These are phyloP conservation scores for Drosophila algonquin DNA, from an alignment of 2,888 invertebrate species.

Conservation along the genomic window DNA sequence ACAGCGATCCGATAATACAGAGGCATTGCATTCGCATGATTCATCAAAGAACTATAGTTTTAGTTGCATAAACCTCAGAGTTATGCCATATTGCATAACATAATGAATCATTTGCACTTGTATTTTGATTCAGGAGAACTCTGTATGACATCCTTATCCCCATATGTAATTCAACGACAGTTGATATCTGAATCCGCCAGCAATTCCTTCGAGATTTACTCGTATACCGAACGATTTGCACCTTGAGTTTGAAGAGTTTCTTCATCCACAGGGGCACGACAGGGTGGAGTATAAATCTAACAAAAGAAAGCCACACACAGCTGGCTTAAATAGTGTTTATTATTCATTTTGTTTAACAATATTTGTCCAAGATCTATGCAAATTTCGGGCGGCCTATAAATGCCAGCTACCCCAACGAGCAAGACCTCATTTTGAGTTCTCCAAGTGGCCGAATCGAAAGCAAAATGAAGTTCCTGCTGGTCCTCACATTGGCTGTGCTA, in stretches of 20 bases:
- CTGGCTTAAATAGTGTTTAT: slow-evolving; percentile 5
- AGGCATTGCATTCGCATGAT: neutral
- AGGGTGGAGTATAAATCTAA: slow-evolving; percentile 1
- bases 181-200: neutral
- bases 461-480: slow-evolving; percentile 32
- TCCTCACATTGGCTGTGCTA: slow-evolving; percentile 23
- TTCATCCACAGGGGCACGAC: neutral
- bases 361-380: slow-evolving; percentile 7
- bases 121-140: no score
- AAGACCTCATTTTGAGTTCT: neutral
- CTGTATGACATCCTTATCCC: no score
- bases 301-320: slow-evolving; percentile 8
- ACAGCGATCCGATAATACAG: no score
- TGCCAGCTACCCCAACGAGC: neutral
- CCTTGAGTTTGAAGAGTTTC: neutral
- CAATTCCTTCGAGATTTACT: neutral
- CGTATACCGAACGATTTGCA: neutral
- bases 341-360: slow-evolving; percentile 5
- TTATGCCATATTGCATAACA: neutral
- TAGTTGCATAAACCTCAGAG: neutral
- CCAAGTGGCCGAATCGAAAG: slow-evolving; percentile 1
- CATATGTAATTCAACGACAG: no score
- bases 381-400: slow-evolving; percentile 11
- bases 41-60: neutral
- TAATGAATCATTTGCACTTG: neutral